phyloP scores from a whole-genome alignment of 2,888 invertebrate genomes.

The Meiosimyza platycephala region DNA sequence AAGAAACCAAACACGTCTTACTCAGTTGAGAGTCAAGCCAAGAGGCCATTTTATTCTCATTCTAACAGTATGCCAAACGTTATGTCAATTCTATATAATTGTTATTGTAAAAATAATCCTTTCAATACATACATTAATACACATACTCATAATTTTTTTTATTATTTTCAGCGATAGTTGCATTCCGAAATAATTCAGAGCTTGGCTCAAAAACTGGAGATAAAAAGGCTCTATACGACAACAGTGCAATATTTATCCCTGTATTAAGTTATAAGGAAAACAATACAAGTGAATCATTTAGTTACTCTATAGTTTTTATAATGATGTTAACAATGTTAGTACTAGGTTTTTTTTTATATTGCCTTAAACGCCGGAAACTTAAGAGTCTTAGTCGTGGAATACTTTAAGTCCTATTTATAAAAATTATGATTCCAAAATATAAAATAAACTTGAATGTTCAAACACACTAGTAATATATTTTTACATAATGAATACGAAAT shows the following conservation, averaged over 20 bases:
- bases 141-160: neutral
- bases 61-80: too few species aligned
- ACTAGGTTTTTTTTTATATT: neutral
- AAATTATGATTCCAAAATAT: too few species aligned
- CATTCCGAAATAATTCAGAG: neutral
- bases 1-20: too few species aligned
- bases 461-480: too few species aligned
- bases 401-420: too few species aligned
- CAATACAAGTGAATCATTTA: neutral
- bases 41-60: too few species aligned
- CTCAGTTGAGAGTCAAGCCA: too few species aligned
- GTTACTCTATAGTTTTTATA: neutral
- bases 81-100: too few species aligned
- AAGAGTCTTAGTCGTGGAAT: neutral
- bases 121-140: too few species aligned
- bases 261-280: neutral
- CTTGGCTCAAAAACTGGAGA: neutral
- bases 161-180: neutral
- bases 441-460: too few species aligned
- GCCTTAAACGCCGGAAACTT: constrained; percentile 9
- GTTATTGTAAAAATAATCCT: neutral
- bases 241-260: neutral
- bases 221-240: neutral
- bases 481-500: too few species aligned
- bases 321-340: constrained; percentile 1